Base-by-base conservation (phyloP, 2,888 invertebrate genomes). In the Pasiphila rectangulata region DNA sequence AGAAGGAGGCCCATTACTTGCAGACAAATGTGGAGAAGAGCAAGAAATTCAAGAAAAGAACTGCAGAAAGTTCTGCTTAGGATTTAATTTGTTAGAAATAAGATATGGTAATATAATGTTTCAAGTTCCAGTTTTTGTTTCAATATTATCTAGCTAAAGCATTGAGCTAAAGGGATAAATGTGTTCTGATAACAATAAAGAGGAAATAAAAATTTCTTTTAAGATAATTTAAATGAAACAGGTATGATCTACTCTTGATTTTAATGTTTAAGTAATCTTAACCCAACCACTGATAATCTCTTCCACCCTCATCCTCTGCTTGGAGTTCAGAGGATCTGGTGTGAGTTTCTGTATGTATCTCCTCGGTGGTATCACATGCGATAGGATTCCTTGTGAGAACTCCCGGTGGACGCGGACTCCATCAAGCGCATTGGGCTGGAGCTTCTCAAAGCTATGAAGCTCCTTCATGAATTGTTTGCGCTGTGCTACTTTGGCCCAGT, bases 1-100 rank as follows among this genome's bases (percentile, higher is more conserved):
- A 97, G 77, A 94, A 95, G 77, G 96, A 98, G 76, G 94, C 96
- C 0, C 94, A 94, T 54, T 96, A 94, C 87, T 95, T 97, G 82
- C 94, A 95, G 50, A 91, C 92, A 44, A 95, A 95, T 87, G 91
- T 97, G 12, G 95, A 95, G 61, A 94, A 93, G 64, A 94, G 94
- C 72, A 94, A 93, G 61, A 94, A 91, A 70, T 69, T 93, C 9
- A 92, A 86, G 61, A 89, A 73, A 41, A 80, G 78, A 64, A 56
- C 55, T 24, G 36, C 47, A 45, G 56, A 63, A 35, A 54, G 27
- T 49, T 48, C 46, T 45, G 56, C 66, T 50, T 46, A 60, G 47
- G 55, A 58, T 42, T 25, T 4, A 6, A 35, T 13, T 17, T 32
- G 16, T 32, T 34, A 34, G 5, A 2, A 9, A 24, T 24, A 10